Percentiles rank a stretch among this genome's conserved stretches.
phyloP scores from a whole-genome alignment of 1,140 invertebrate species.

The Trialeurodes vaporariorum region DNA sequence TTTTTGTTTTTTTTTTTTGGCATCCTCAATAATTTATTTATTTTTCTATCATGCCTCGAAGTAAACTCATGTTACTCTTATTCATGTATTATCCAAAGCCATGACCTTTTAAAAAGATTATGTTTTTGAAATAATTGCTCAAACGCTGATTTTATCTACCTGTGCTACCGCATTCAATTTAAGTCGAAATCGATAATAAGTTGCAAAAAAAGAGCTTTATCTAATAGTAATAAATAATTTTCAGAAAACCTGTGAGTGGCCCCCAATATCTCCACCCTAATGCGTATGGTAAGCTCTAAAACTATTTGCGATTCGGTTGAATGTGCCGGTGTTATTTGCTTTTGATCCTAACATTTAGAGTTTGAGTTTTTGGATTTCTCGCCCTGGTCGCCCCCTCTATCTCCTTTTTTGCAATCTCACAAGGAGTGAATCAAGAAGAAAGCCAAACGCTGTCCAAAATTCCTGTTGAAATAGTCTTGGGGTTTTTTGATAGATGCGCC shows the following conservation, averaged over 20 bases:
- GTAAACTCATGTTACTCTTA: neutral
- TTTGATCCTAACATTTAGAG: neutral
- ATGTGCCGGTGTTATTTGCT: neutral
- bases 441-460: too few species aligned
- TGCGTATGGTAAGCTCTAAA: conserved; percentile 21
- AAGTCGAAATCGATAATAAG: too few species aligned
- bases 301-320: neutral
- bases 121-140: neutral
- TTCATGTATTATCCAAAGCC: neutral
- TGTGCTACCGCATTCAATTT: too few species aligned
- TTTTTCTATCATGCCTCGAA: neutral
- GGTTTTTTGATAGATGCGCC: too few species aligned
- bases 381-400: too few species aligned
- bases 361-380: too few species aligned
- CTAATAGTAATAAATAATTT: conserved; percentile 22
- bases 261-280: conserved; percentile 42
- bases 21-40: too few species aligned
- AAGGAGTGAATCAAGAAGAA: too few species aligned
- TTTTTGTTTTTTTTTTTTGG: neutral
- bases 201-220: too few species aligned
- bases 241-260: conserved; percentile 40
- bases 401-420: too few species aligned
- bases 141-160: neutral
- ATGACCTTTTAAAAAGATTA: conserved; percentile 3
- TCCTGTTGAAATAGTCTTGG: too few species aligned